Conservation (phyloP, 2,113 vertebrate genomes). For the Hiodon tergisus region DNA sequence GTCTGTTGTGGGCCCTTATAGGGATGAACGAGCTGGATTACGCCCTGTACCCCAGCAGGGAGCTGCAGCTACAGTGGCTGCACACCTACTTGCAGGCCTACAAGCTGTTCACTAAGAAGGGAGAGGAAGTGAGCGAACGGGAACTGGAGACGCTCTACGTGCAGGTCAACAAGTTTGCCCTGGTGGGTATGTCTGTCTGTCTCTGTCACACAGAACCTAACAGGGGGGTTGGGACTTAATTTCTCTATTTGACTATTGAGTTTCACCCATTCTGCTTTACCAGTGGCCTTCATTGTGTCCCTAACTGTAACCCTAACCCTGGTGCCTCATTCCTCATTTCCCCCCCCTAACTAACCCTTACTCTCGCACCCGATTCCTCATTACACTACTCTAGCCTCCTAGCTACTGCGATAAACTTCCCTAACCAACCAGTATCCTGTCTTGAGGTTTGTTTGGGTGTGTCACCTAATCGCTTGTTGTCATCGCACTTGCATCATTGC, state of each 20-base stretch:
- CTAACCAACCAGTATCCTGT: too few relatives aligned
- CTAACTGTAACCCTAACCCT: background rate
- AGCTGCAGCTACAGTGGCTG: constrained; percentile 87
- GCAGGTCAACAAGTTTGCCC: constrained; percentile 94
- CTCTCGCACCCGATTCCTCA: too few relatives aligned
- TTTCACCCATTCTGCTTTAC: too few relatives aligned
- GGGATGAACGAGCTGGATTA: constrained; percentile 88
- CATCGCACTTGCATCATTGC: too few relatives aligned
- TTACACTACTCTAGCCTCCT: too few relatives aligned
- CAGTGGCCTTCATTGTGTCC: too few relatives aligned
- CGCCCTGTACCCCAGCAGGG: constrained; percentile 68
- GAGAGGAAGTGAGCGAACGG: constrained; percentile 55
- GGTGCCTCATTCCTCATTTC: background rate
- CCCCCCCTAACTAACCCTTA: too few relatives aligned
- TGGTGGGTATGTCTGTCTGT: constrained; percentile 69
- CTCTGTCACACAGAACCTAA: background rate
- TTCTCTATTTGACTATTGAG: background rate
- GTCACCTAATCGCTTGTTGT: too few relatives aligned
- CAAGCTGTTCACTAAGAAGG: constrained; percentile 68
- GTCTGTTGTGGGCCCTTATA: constrained; percentile 39
- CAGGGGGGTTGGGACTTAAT: background rate
- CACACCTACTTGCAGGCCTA: constrained; percentile 80
- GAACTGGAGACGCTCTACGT: constrained; percentile 87
- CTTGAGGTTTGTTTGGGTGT: too few relatives aligned
- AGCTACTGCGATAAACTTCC: too few relatives aligned